Conservation (phyloP, 2,113 vertebrate species). For the Ovis canadensis region DNA sequence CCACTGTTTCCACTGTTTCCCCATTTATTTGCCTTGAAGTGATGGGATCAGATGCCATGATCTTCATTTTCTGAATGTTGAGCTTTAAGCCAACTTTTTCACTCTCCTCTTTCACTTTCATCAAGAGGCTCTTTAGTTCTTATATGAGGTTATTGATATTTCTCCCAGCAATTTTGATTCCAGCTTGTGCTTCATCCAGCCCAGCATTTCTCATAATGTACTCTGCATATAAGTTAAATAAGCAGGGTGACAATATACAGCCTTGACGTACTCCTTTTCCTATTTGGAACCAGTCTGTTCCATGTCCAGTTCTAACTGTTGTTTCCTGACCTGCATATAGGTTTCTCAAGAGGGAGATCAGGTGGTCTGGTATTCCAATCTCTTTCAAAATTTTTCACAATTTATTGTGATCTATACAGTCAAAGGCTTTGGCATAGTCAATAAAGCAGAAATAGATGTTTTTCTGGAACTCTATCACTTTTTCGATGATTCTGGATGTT, state of each 20-base stretch:
- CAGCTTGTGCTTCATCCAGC: not conserved
- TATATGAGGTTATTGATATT: not conserved
- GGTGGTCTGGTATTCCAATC: not conserved
- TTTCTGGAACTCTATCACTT: not conserved
- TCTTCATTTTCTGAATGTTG: not conserved
- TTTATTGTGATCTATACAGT: not conserved
- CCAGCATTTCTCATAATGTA: not conserved
- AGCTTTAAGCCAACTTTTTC: not conserved
- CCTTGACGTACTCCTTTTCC: not conserved
- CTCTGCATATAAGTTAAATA: not conserved
- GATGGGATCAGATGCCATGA: not conserved
- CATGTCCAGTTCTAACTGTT: not conserved
- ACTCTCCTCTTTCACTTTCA: not conserved
- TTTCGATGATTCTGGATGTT: not conserved
- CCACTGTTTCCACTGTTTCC: not conserved
- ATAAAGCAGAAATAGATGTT: not conserved
- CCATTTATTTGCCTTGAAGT: not conserved
- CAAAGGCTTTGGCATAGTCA: not conserved
- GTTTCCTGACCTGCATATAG: not conserved
- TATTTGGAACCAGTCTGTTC: not conserved
- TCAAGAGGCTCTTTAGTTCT: not conserved
- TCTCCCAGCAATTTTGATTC: not conserved
- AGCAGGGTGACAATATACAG: not conserved
- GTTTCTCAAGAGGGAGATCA: not conserved
- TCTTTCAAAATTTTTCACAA: not conserved